phyloP scores from a whole-genome alignment of 2,113 vertebrate genomes.

The Phalacrocorax carbo region DNA sequence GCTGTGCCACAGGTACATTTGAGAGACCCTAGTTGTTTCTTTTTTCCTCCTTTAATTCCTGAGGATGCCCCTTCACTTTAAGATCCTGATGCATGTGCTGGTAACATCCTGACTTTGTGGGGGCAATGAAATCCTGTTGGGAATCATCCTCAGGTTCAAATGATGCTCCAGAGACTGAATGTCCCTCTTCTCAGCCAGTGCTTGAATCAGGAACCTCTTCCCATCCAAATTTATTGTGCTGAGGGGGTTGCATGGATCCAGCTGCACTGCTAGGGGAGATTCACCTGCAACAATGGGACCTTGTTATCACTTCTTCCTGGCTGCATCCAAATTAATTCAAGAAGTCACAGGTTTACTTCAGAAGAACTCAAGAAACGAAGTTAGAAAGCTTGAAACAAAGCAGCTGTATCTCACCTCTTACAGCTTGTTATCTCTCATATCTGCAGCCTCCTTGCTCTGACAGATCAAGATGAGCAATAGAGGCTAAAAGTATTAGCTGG shows the following conservation, averaged over 20 bases:
- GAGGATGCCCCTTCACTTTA: background rate
- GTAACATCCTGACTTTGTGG: background rate
- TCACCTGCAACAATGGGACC: background rate
- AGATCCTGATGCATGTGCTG: background rate
- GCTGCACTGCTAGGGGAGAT: background rate
- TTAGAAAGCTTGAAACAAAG: background rate
- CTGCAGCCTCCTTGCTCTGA: background rate
- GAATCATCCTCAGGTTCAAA: background rate
- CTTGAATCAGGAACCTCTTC: background rate
- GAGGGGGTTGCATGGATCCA: background rate
- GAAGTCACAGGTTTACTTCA: background rate
- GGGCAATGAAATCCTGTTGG: background rate
- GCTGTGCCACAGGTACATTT: background rate
- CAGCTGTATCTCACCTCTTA: background rate
- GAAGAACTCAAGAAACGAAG: background rate
- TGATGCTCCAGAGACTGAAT: background rate
- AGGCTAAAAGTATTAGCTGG: slow-evolving; percentile 7
- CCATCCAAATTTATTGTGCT: background rate
- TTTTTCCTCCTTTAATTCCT: background rate
- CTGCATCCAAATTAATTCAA: background rate
- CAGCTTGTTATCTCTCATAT: background rate
- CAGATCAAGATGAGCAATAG: background rate
- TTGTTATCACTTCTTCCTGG: background rate
- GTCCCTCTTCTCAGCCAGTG: background rate
- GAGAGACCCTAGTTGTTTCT: background rate